These are phyloP conservation scores for Pterocles orientalis DNA, from an alignment of 2,113 vertebrate species.

Conservation along the genomic window DNA sequence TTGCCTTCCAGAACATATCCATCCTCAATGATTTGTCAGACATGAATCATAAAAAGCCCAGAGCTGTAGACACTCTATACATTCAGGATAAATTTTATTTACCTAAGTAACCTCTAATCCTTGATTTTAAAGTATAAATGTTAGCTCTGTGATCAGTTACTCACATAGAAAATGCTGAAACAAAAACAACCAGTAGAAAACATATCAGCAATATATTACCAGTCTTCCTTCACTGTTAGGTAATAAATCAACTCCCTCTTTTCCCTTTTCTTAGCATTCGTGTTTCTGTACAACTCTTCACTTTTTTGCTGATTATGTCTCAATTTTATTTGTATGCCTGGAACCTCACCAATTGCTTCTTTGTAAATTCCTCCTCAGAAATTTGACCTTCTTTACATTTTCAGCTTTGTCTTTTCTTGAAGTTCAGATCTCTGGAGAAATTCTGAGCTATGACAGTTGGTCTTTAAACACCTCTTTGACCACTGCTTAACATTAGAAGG, in stretches of 20 bases:
- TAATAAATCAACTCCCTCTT: background rate
- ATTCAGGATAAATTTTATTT: background rate
- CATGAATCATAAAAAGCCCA: background rate
- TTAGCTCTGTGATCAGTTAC: background rate
- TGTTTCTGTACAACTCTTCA: background rate
- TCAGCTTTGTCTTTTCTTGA: background rate
- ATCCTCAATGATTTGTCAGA: background rate
- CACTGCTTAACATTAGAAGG: background rate
- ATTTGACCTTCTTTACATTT: background rate
- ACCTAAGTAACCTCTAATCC: background rate
- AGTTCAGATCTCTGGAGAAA: background rate
- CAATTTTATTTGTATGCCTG: background rate
- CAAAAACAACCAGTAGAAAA: background rate
- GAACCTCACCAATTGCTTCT: background rate
- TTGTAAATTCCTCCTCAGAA: background rate
- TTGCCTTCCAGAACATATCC: background rate
- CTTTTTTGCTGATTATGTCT: background rate
- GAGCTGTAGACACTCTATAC: background rate
- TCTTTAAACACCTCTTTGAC: background rate
- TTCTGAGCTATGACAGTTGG: background rate
- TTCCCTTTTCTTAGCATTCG: background rate
- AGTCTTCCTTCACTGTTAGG: background rate
- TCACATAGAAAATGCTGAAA: background rate
- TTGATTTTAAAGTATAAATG: background rate
- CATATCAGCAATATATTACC: background rate